Conservation (phyloP, 2,888 invertebrate genomes). For the Argyra leucocephala region DNA sequence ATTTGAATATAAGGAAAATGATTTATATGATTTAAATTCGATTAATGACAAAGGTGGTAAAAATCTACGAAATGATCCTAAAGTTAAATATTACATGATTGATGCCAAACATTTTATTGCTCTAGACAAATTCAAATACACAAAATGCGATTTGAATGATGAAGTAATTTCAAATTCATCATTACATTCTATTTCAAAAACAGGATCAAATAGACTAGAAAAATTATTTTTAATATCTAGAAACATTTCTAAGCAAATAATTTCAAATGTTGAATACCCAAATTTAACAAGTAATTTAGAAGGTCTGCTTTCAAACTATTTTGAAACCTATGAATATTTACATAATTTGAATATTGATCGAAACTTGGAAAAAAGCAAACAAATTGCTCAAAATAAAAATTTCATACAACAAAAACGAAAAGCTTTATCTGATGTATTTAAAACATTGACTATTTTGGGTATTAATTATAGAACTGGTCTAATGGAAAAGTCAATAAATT, state of each 20-base stretch:
- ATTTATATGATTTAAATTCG: constrained; percentile 34
- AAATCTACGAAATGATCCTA: constrained; percentile 37
- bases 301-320: constrained; percentile 54
- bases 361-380: constrained; percentile 53
- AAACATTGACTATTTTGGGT: constrained; percentile 62
- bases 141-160: neutral
- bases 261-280: constrained; percentile 51
- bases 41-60: constrained; percentile 33
- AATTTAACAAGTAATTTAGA: constrained; percentile 55
- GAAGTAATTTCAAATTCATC: neutral
- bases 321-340: constrained; percentile 60
- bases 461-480: constrained; percentile 74
- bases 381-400: constrained; percentile 68
- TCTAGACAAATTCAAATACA: constrained; percentile 21
- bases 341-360: constrained; percentile 44
- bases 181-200: neutral
- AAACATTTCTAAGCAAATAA: constrained; percentile 54
- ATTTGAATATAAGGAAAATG: constrained; percentile 41
- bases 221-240: constrained; percentile 54
- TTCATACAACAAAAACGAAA: constrained; percentile 78
- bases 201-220: constrained; percentile 32
- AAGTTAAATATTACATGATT: constrained; percentile 33
- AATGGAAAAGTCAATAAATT: constrained; percentile 47
- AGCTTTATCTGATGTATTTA: constrained; percentile 77
- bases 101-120: constrained; percentile 40